Conservation (phyloP, 2,888 invertebrate species). For the Andrena chrysosceles region DNA sequence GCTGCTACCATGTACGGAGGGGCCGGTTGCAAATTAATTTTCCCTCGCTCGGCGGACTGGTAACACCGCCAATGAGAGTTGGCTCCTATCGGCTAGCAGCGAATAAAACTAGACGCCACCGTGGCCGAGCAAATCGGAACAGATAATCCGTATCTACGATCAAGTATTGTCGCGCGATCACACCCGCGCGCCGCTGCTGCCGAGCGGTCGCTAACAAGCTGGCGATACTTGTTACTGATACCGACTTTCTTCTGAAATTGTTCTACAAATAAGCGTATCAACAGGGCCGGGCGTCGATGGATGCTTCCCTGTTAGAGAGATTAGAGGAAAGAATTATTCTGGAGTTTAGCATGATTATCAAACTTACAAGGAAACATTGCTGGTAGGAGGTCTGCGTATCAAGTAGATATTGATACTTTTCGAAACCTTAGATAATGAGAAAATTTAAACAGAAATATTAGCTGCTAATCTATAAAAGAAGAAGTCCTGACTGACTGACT, state of each 20-base stretch:
- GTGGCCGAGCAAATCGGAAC: constrained; percentile 35
- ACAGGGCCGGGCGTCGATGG: neutral
- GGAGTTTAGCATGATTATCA: neutral
- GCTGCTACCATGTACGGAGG: constrained; percentile 15
- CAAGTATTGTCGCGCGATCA: constrained; percentile 36
- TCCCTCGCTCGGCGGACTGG: constrained; percentile 16
- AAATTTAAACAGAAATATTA: no score
- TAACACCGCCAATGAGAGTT: constrained; percentile 20
- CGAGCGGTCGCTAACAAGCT: neutral
- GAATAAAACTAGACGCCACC: constrained; percentile 37
- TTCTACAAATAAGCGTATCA: constrained; percentile 13
- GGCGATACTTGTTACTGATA: constrained; percentile 10
- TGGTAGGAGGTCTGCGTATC: no score
- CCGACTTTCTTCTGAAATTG: constrained; percentile 2
- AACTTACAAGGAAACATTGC: no score
- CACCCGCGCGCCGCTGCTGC: constrained; percentile 6
- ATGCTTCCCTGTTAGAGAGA: neutral
- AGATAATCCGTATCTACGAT: constrained; percentile 58
- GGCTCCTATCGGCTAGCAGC: constrained; percentile 28
- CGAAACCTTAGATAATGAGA: no score
- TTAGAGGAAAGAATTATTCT: constrained; percentile 10
- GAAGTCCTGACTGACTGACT: no score
- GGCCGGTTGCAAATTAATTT: constrained; percentile 57
- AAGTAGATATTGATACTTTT: no score
- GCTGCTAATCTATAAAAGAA: no score